These are phyloP conservation scores for Chloroceryle aenea DNA, from an alignment of 2,113 vertebrate genomes.

Conservation along the genomic window DNA sequence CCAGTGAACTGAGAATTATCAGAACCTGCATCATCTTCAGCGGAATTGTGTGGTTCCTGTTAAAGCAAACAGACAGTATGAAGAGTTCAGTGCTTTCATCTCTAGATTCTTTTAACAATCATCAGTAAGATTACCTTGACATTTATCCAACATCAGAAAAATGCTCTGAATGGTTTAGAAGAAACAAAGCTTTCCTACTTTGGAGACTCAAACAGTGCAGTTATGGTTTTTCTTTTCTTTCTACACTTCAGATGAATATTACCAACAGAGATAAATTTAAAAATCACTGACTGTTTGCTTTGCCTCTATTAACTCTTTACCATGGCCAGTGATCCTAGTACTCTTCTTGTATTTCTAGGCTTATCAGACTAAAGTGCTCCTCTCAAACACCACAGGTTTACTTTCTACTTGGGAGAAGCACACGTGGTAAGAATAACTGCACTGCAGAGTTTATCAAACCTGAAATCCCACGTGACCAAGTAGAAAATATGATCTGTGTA, in stretches of 20 bases:
- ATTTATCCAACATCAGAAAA: neutral
- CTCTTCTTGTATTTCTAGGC: neutral
- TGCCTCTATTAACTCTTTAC: neutral
- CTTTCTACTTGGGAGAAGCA: neutral
- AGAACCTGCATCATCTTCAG: conserved; percentile 85
- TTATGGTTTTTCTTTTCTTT: neutral
- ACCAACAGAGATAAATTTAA: neutral
- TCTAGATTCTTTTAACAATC: neutral
- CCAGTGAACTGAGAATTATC: conserved; percentile 89
- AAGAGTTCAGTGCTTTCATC: neutral
- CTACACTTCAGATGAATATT: neutral
- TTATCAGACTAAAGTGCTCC: neutral
- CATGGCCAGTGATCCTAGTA: neutral
- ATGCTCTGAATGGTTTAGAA: neutral
- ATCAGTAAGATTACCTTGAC: neutral
- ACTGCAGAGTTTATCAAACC: neutral
- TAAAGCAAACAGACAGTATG: conserved; percentile 39
- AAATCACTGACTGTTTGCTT: neutral
- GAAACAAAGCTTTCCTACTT: neutral
- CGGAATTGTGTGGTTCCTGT: conserved; percentile 88
- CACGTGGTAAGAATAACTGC: neutral
- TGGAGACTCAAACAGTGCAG: neutral
- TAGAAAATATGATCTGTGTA: neutral
- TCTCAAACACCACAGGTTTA: neutral
- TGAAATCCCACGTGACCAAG: neutral